Evolutionary conservation across 2,888 invertebrate genomes (phyloP), one percentile per base, ranked within the genome.

Genomic region (Ypsolopha scabrella): DNA sequence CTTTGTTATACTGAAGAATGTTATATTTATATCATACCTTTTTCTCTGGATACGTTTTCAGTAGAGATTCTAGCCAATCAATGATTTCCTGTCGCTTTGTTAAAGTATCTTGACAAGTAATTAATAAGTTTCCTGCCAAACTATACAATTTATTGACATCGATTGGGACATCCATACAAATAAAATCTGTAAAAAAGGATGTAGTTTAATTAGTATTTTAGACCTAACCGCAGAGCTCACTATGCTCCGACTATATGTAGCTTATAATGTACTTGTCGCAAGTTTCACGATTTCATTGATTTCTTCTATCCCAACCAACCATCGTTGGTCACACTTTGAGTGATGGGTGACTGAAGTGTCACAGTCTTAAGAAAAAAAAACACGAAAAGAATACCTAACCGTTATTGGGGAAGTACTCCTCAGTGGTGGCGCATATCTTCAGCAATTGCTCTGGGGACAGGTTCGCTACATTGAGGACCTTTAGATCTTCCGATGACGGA

Each of bases 401-500:
- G 24, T 3, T 24, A 24, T 24, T 24, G 2, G 24, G 24, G 24
- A 24, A 24, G 24, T 24, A 24, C 24, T 24, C 24, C 24, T 46
- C 35, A 7, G 41, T 2, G 24, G 34, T 38, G 6, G 72, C 59
- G 51, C 82, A 82, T 7, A 82, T 56, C 52, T 75, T 68, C 11
- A 81, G 60, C 48, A 83, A 57, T 55, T 81, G 79, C 7, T 74
- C 73, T 0, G 81, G 75, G 0, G 70, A 61, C 64, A 82, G 57
- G 39, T 75, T 73, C 35, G 75, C 63, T 6, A 81, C 71, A 52
- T 81, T 82, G 77, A 82, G 78, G 35, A 83, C 68, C 0, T 58
- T 64, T 41, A 81, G 58, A n/a, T 83, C 77, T 1, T 78, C 76
- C 0, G 70, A 58, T 0, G 74, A 55, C 0, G 81, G 77, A 11